Evolutionary conservation across 2,113 vertebrate species (phyloP).

Genomic region (Mesitornis unicolor): DNA sequence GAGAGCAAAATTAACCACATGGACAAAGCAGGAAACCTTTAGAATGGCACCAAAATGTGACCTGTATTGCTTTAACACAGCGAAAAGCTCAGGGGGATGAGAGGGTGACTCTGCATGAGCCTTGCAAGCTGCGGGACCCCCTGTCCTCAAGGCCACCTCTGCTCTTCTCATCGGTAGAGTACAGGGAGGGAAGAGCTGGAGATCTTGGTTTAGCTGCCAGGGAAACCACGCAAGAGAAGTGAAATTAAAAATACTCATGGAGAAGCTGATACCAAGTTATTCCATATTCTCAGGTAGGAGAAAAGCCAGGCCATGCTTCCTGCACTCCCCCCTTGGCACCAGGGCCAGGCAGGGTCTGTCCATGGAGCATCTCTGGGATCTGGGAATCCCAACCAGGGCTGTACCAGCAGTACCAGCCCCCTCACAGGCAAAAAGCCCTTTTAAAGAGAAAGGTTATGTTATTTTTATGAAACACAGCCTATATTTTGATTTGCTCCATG

Average conservation of each 20-base stretch:
- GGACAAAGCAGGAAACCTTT: neutral
- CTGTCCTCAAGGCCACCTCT: neutral
- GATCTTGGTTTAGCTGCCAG: neutral
- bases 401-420: neutral
- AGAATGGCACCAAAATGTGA: neutral
- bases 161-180: neutral
- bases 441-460: neutral
- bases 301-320: neutral
- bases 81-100: neutral
- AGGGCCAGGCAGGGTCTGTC: neutral
- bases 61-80: accelerated
- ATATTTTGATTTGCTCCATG: neutral
- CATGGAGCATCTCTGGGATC: accelerated
- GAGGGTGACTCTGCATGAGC: neutral
- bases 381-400: accelerated
- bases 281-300: neutral
- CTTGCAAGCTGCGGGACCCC: neutral
- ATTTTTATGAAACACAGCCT: neutral
- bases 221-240: slow-evolving; percentile 2
- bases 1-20: neutral
- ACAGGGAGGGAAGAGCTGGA: neutral
- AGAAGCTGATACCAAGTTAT: neutral
- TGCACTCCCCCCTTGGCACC: accelerated
- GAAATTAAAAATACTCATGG: neutral
- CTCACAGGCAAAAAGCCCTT: neutral